These are phyloP conservation scores for Paedocypris sp. DNA, from an alignment of 2,113 vertebrate genomes.

Conservation along the genomic window DNA sequence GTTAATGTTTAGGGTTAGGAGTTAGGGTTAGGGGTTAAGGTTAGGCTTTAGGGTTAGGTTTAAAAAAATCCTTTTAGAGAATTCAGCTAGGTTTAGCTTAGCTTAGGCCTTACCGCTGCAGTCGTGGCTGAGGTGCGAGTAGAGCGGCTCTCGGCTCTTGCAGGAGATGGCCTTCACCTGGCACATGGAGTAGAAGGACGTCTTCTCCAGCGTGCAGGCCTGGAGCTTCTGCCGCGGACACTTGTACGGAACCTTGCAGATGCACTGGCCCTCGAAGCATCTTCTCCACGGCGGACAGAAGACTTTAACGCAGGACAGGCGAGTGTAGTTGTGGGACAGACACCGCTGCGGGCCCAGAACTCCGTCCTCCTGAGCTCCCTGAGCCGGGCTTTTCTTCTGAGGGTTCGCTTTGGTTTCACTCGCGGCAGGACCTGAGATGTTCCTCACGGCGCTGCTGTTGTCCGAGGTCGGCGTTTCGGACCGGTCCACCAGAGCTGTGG, in stretches of 20 bases:
- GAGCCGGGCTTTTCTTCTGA: too few species aligned
- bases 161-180: slow-evolving; percentile 69
- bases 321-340: slow-evolving; percentile 51
- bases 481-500: too few species aligned
- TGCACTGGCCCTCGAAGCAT: slow-evolving; percentile 56
- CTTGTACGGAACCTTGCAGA: slow-evolving; percentile 72
- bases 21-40: too few species aligned
- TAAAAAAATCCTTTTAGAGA: too few species aligned
- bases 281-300: slow-evolving; percentile 74
- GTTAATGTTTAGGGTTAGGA: too few species aligned
- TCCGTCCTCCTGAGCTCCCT: background rate
- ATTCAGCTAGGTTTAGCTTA: background rate
- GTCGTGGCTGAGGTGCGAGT: slow-evolving; percentile 45
- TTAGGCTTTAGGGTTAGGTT: too few species aligned
- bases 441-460: too few species aligned
- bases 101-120: slow-evolving; percentile 36
- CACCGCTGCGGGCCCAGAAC: slow-evolving; percentile 39
- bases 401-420: too few species aligned
- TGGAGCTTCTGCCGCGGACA: slow-evolving; percentile 50
- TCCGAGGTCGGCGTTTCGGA: too few species aligned
- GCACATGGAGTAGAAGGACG: slow-evolving; percentile 56
- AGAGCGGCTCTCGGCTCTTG: slow-evolving; percentile 31
- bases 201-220: slow-evolving; percentile 48
- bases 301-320: slow-evolving; percentile 63
- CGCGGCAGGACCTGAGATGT: too few species aligned